Base-by-base conservation (phyloP, 2,888 invertebrate genomes). In the Athalia circularis region DNA sequence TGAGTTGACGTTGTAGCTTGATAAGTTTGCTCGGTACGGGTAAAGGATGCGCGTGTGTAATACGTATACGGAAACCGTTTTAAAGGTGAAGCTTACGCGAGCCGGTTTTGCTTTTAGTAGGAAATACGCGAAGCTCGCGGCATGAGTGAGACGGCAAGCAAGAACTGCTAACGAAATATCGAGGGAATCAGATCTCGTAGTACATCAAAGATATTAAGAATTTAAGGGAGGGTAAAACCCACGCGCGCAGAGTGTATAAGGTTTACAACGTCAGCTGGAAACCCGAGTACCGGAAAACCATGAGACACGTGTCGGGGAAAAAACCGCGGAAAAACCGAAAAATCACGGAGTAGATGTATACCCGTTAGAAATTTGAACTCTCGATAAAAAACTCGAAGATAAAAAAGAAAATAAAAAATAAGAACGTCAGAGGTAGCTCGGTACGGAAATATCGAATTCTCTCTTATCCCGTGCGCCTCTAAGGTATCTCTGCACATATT, bases 121-220 rank as follows among this genome's bases (percentile, higher is more conserved):
- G 11, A 48, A 7, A n/a, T 8, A 65, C n/a, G 29, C 29, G 29
- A 9, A 52, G 13, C 15, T 2, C 11, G 67, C 29, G 15, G 52
- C 47, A 29, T 3, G 67, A 15, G 45, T 7, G 29, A 29, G 29
- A 29, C 0, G 29, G 29, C 29, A 29, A 29, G 29, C 29, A 29
- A 29, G 29, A 29, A 47, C 13, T 59, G 13, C 72, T 59, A 72
- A 72, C 59, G 59, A 72, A 72, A 59, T 72, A 72, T 72, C 72
- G 47, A 59, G 72, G 59, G 59, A 72, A 59, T 72, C 72, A 57
- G 59, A 72, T 72, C 59, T 59, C 59, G 59, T 11, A n/a, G 72
- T 75, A 75, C 75, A 50, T 75, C 75, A 62, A 62, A 64, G 75
- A 75, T 75, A 75, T 62, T 64, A 75, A 75, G 64, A 62, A 75